Evolutionary conservation across 1,140 invertebrate species (phyloP), one percentile per base, ranked within the genome.

Genomic region (Heliconius hermathena): DNA sequence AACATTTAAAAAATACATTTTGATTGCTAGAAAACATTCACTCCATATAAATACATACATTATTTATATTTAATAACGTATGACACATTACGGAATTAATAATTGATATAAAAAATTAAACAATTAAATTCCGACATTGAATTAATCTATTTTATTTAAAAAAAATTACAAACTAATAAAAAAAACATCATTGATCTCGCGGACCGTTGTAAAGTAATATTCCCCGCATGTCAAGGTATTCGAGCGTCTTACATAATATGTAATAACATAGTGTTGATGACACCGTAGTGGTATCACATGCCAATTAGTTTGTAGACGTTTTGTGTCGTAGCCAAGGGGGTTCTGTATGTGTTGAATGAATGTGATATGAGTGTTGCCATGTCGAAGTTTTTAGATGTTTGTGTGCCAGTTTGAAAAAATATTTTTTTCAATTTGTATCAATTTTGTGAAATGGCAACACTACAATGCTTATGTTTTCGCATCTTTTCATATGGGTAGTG

Each of bases 261-360:
- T 46, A 13, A 46, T 22, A 57, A 57, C 80, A 76, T 87, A 87
- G 83, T 85, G 84, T 84, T 77, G 74, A 82, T 87, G 84, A 88
- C 85, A 89, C 87, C 60, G 87, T 91, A 92, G 90, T 93, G 84
- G 86, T 90, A 87, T 85, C 84, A 85, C 87, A 84, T 88, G 88
- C 87, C 82, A 84, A 82, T 86, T 92, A 92, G 88, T 84, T 81
- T 89, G 90, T 94, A 93, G 91, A 91, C 89, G 88, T 92, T 90
- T 88, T 93, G 91, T 93, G 92, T 93, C 91, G 91, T 94, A 94
- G 93, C 93, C 92, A 94, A 94, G 92, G 93, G 93, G 93, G 93
- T 94, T 89, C 60, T 92, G 89, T 91, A 82, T 90, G 89, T 91
- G 89, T 89, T 77, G 89, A 85, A 80, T 87, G 87, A 83, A 85